Base-by-base conservation (phyloP, 2,113 vertebrate genomes). In the Garra rufa region DNA sequence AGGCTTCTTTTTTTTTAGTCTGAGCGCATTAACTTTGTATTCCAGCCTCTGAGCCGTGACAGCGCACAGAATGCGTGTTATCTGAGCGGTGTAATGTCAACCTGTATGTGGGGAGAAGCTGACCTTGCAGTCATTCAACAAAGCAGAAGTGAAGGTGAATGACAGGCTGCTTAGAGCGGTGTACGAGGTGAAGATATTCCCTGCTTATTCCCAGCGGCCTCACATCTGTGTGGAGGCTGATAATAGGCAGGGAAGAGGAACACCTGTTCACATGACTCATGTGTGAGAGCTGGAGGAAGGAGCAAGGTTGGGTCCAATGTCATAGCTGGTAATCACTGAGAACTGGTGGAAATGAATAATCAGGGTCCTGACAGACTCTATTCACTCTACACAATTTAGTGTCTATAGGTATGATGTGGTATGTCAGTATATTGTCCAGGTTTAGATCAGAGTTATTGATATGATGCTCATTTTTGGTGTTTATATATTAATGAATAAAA, bases 61-160 rank as follows among this genome's bases (percentile, higher is more conserved):
- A 84, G 57, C 46, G n/a, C 28, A 24, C 9, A 34, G 63, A 61
- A 75, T 78, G 74, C 7, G 34, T 82, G 73, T 79, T 85, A 80
- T 85, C 83, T 74, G 50, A 76, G 84, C 46, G 75, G 82, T 88
- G 85, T 83, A 80, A 85, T 83, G 74, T 85, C 79, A 77, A 44
- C 38, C 38, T 76, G 57, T 76, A 76, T 67, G 78, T n/a, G 17
- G 74, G 46, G 59, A 85, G 79, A 84, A 43, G 75, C 79, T 82
- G 85, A 87, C 88, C 83, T 88, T 85, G 83, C 83, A 78, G 83
- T 87, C 83, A 50, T 52, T 85, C 85, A 85, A 76, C 76, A 76
- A 75, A 83, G 81, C 81, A 71, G 52, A 88, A 76, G 61, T 80
- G 50, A 85, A 88, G 83, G 70, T 65, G 70, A 88, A 76, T 88